Evolutionary conservation across 2,888 invertebrate species (phyloP), one percentile per base, ranked within the genome.

Genomic region (Dermolepida albohirtum): DNA sequence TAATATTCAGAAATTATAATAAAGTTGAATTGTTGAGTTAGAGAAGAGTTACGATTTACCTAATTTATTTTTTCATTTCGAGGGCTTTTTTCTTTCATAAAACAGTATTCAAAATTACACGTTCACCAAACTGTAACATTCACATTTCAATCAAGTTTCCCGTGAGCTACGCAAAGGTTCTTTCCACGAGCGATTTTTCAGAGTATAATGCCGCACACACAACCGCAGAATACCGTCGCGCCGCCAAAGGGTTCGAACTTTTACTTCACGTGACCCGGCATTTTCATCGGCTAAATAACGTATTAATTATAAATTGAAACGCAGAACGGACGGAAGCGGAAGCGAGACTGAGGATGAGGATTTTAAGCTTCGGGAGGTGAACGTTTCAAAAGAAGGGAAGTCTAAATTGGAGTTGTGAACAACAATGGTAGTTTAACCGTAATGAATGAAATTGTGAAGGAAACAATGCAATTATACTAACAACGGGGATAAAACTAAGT

Each of bases 401-500:
- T 78, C 74, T 76, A 78, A 78, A 79, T 78, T 78, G 76, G 73
- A 77, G 75, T 74, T 71, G 76, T 70, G 78, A 77, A 78, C 78
- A 62, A 62, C 47, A 78, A 79, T 77, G 74, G 77, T 73, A 75
- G 69, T 78, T 76, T 76, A 76, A 47, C 72, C 71, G 74, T 77
- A 78, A 78, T 77, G 78, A 78, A 78, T 76, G 77, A 78, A 78
- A 79, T 62, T 47, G 59, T 34, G 16, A 34, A 69, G 69, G 72
- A 71, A 70, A 72, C 72, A 71, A 71, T 67, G 72, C 72, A 69
- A 72, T 72, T 72, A 72, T 67, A 55, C 55, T 69, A 69, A 71
- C 70, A 67, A 70, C 68, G 66, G 69, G 71, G 71, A 71, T 71
- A 70, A 71, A 71, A 72, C 70, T 67, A 68, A 72, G 34, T 34